Base-by-base conservation (phyloP, 2,888 invertebrate species). In the Platycheirus rosarum region DNA sequence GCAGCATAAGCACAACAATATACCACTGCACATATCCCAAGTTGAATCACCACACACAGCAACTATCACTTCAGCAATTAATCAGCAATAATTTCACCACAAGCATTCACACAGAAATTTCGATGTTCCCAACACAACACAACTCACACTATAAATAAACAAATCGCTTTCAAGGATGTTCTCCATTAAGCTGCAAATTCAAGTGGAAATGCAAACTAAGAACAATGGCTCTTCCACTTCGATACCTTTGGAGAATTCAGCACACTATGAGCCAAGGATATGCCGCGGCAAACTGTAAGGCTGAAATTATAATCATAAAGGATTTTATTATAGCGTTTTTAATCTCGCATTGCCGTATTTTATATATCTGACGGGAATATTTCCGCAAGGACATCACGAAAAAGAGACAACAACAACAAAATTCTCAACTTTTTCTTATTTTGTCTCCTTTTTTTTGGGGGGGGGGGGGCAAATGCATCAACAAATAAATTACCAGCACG, bases 401-500 rank as follows among this genome's bases (percentile, higher is more conserved):
- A 40, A 23, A 60, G 14, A 14, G n/a, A n/a, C n/a, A n/a, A n/a
- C n/a, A n/a, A n/a, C n/a, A 26, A 26, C 26, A 14, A 29, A 0
- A 13, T 46, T 20, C 8, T 8, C 4, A 20, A n/a, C 44, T 11
- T 55, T 23, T 9, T 37, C 9, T 13, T 13, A 18, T 23, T 14
- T 40, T 7, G 0, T 23, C 37, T 32, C 35, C 4, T 18, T 11
- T 35, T 20, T 9, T 23, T 23, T n/a, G n/a, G n/a, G n/a, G n/a
- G n/a, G n/a, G n/a, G n/a, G n/a, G n/a, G 23, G 23, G 23, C n/a
- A 32, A 37, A 51, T 74, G 68, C 75, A 51, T 48, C 77, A 49
- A 37, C 37, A 70, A 65, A 80, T 80, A 75, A 80, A 70, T 75
- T 70, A 80, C 69, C 35, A 13, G 48, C 75, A 68, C 69, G 69